Conservation (phyloP, 1,140 invertebrate species). For the Panonychus citri region DNA sequence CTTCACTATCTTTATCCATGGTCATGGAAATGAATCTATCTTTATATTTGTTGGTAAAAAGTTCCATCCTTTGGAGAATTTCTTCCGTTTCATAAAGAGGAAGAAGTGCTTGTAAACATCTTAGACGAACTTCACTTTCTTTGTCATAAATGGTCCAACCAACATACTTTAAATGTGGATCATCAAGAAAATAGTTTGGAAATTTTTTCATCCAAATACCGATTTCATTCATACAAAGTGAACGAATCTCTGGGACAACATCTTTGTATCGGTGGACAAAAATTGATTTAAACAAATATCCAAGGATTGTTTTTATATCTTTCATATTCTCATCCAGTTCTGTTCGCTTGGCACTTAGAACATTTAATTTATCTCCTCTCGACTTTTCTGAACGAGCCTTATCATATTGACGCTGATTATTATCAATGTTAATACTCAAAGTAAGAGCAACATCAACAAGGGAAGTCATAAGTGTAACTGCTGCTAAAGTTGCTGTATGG, state of each 20-base stretch:
- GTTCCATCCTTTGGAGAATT: conserved; percentile 76
- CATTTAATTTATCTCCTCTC: conserved; percentile 56
- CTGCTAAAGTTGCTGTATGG: conserved; percentile 93
- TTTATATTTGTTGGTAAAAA: conserved; percentile 98
- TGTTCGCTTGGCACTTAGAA: conserved; percentile 67
- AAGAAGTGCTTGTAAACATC: conserved; percentile 58
- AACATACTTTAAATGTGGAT: conserved; percentile 96
- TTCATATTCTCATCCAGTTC: conserved; percentile 94
- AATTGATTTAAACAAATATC: conserved; percentile 97
- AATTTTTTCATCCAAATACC: conserved; percentile 99
- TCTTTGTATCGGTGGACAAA: conserved; percentile 96
- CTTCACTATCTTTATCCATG: conserved; percentile 85
- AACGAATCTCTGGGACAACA: conserved; percentile 81
- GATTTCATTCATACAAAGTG: conserved; percentile 96
- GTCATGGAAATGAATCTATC: conserved; percentile 98
- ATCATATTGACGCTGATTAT: conserved; percentile 92
- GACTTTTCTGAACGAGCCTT: conserved; percentile 63
- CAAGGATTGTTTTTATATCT: conserved; percentile 96
- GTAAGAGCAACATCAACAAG: conserved; percentile 90
- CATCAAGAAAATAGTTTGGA: conserved; percentile 83
- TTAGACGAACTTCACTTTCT: conserved; percentile 37
- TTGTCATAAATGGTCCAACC: conserved; percentile 98
- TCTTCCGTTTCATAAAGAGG: conserved; percentile 88
- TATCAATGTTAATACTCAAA: conserved; percentile 84
- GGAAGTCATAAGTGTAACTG: conserved; percentile 98